phyloP scores from a whole-genome alignment of 2,888 invertebrate genomes.

The Pharmacophagus antenor region DNA sequence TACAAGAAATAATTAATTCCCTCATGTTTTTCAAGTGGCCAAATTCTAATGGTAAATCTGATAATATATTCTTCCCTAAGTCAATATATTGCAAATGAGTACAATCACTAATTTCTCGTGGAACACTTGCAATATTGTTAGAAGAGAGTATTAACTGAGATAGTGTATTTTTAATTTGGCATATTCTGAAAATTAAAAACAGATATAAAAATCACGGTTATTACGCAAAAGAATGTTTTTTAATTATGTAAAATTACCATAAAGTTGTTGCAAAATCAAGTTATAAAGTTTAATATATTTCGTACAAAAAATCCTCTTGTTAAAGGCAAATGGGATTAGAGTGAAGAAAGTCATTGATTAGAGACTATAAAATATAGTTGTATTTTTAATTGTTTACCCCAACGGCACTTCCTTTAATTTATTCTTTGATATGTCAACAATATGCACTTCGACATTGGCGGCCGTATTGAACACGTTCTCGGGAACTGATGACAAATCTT shows the following conservation, averaged over 20 bases:
- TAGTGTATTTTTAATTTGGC: slow-evolving; percentile 68
- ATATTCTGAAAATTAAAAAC: slow-evolving; percentile 33
- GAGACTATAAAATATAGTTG: neutral
- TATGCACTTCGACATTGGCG: slow-evolving; percentile 84
- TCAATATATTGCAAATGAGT: slow-evolving; percentile 85
- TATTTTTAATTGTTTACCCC: slow-evolving; percentile 73
- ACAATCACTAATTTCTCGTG: slow-evolving; percentile 83
- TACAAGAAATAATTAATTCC: slow-evolving; percentile 90
- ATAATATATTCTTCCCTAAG: slow-evolving; percentile 86
- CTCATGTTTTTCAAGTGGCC: slow-evolving; percentile 83
- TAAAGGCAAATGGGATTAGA: neutral
- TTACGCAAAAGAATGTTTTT: neutral
- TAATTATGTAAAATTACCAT: too few species aligned
- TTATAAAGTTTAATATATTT: too few species aligned
- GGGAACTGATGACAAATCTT: slow-evolving; percentile 84
- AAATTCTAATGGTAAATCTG: slow-evolving; percentile 83
- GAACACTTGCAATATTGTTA: slow-evolving; percentile 84
- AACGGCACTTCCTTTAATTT: slow-evolving; percentile 84
- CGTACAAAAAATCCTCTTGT: too few species aligned
- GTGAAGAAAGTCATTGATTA: too few species aligned
- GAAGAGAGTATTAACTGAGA: slow-evolving; percentile 86
- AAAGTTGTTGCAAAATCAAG: too few species aligned
- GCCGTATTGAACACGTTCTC: slow-evolving; percentile 87
- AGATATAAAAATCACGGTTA: neutral
- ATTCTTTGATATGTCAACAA: slow-evolving; percentile 92